Base-by-base conservation (phyloP, 2,113 vertebrate species). In the Oncorhynchus clarkii region DNA sequence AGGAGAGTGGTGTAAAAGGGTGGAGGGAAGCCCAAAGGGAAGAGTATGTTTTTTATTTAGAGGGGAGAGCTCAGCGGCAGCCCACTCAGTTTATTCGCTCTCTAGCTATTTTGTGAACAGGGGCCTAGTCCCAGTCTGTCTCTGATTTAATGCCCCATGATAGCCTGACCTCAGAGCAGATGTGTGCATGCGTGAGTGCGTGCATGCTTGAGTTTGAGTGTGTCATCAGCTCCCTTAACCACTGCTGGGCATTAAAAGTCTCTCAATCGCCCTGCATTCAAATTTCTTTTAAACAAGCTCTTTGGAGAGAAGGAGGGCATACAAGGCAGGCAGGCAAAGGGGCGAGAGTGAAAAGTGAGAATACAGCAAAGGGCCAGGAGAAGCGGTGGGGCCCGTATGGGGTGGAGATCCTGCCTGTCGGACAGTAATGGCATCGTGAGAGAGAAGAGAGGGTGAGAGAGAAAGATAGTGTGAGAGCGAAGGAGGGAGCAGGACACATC, bases 401-500 rank as follows among this genome's bases (percentile, higher is more conserved):
- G 69, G 69, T 51, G n/a, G 67, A 7, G 31, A 39, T 72, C 14
- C 14, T 49, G 70, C 51, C 70, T 57, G 51, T 24, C n/a, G 7
- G 59, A 71, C 4, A 69, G 51, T 29, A 51, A 67, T 16, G 62
- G 34, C 26, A 67, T 29, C 73, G 75, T 20, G 60, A 70, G 39
- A 73, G 77, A 79, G 75, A 75, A 22, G 59, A 6, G 67, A 20
- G 22, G n/a, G 34, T 3, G 68, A 18, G 29, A 51, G 67, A 75
- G 71, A 22, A 59, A 76, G 75, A 74, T 70, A 80, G 72, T 82
- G 75, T 70, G 74, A 82, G 73, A 39, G 80, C 67, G 80, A 70
- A 39, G 83, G 75, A 75, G 77, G 75, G 71, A 80, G 72, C 75
- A 75, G 77, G 74, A 73, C 76, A 74, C 85, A 89, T 88, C 81